Evolutionary conservation across 2,113 vertebrate species (phyloP).

Genomic region (Archocentrus centrarchus): DNA sequence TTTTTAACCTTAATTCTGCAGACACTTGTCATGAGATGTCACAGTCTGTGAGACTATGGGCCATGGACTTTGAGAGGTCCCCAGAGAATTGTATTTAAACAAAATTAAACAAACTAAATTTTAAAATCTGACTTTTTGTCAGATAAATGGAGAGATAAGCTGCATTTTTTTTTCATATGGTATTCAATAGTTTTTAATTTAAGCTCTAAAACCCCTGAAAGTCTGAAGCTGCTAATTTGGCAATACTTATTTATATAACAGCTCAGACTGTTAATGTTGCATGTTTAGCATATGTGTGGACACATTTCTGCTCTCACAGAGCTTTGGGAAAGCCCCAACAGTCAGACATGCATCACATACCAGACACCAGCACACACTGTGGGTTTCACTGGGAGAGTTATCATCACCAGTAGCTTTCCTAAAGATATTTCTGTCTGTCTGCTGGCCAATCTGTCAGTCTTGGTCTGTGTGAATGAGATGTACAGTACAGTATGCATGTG

Average conservation of each 20-base stretch:
- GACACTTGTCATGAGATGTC: background rate
- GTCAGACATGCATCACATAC: conserved; percentile 47
- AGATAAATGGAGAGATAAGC: background rate
- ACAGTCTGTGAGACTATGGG: background rate
- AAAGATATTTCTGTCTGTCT: background rate
- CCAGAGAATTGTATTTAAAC: no score
- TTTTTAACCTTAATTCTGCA: background rate
- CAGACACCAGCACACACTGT: conserved; percentile 51
- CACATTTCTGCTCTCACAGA: conserved; percentile 23
- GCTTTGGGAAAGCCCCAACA: conserved; percentile 54
- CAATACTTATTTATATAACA: background rate
- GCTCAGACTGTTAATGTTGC: background rate
- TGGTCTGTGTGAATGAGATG: conserved; percentile 5
- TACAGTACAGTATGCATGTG: background rate
- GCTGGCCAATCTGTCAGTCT: background rate
- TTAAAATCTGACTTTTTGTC: background rate
- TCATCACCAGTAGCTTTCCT: conserved; percentile 38
- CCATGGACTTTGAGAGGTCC: no score
- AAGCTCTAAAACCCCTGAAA: background rate
- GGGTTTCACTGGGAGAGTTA: conserved; percentile 28
- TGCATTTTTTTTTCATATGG: background rate
- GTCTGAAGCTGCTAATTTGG: background rate
- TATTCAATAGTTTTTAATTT: background rate
- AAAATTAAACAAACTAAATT: no score
- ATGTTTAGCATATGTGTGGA: conserved; percentile 5